Evolutionary conservation across 2,888 invertebrate genomes (phyloP), one percentile per base, ranked within the genome.

Genomic region (Tiliacea aurago): DNA sequence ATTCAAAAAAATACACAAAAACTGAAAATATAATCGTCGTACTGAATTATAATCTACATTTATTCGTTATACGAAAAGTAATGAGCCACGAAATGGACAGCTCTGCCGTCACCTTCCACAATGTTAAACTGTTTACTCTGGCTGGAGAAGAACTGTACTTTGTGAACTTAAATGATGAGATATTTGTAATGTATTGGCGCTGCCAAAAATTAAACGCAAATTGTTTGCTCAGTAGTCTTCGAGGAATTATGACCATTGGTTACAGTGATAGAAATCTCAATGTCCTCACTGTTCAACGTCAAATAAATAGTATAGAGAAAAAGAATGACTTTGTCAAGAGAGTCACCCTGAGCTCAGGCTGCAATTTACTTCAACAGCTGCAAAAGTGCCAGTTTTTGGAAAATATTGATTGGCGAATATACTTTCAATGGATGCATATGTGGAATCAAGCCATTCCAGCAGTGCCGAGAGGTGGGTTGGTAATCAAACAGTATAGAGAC

Each of bases 381-480:
- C 83, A 86, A 1, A 81, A 87, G 33, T 94, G 91, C 61, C 91
- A 93, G n/a, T 90, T 95, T 33, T 56, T 95, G 0, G 93, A 93
- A 23, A 85, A 87, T 0, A 65, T 95, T 1, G 93, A 95, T 23
- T 95, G 95, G 94, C 72, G 91, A 0, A 80, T 92, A 0, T 93
- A 92, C 23, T 90, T 91, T 13, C 90, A 93, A 59, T 94, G 95
- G 93, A 88, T 92, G 86, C 90, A 85, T 11, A 78, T 89, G 0
- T 65, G 93, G 0, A 88, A 90, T 20, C 91, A 89, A 7, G 76
- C 66, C 0, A 70, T 93, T 0, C 94, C 94, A 0, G 84, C 90
- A 5, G 92, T 92, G 0, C 90, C 91, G 0, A 83, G 89, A 13
- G 91, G 93, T 67, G 91, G 94, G 5, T 85, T 91, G 0, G 87